Base-by-base conservation (phyloP, 2,113 vertebrate species). In the Takifugu bimaculatus region DNA sequence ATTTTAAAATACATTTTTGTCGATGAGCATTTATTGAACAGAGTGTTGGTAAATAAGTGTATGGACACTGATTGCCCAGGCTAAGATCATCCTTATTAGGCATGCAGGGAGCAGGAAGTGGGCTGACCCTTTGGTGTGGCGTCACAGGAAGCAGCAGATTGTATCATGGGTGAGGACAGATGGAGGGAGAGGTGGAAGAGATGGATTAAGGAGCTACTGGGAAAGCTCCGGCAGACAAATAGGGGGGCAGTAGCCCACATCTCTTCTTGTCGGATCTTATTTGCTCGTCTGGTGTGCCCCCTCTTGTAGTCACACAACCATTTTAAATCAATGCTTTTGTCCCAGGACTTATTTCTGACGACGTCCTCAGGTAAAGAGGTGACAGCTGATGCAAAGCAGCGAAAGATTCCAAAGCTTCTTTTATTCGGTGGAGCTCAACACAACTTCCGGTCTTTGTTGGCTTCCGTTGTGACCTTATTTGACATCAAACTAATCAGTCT, bases 111-210 rank as follows among this genome's bases (percentile, higher is more conserved):
- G 74, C 86, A 91, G 90, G 90, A 91, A 91, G 85, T 87, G 68
- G 87, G 85, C 48, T 82, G 81, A 67, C 70, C 76, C 69, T 70
- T 69, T 60, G 63, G 44, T 77, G 79, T 78, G 78, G 70, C 88
- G 87, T 90, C 87, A 90, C 81, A 77, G 88, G 89, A 91, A 89
- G 83, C 50, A 74, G 62, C 81, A 86, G 89, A 91, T 91, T 88
- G 78, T 89, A 88, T 91, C 86, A 75, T 28, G 54, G 75, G 68
- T 28, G 4, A 49, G 60, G 79, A 85, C 86, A 87, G 83, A 88
- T 86, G 82, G 86, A 78, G 65, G 77, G 72, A 63, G 55, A n/a
- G 60, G 51, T 60, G 50, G 70, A 61, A 75, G 74, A 75, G 67
- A 63, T 83, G 77, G 77, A 88, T 86, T 81, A 87, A 47, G 63